phyloP scores from a whole-genome alignment of 2,888 invertebrate species.

The Eupithecia insigniata region DNA sequence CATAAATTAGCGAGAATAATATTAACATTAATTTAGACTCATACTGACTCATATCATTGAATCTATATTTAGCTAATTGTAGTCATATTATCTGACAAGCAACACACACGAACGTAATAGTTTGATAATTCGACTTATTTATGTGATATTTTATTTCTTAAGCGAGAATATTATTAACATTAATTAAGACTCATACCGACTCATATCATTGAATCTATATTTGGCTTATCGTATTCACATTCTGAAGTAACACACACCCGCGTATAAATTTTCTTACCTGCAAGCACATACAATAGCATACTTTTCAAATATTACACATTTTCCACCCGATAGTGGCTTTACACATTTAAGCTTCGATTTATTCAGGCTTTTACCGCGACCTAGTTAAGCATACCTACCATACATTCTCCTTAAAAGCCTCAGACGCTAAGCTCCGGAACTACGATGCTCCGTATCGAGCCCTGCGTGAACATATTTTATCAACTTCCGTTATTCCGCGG shows the following conservation, averaged over 20 bases:
- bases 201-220: background rate
- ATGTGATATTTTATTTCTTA: conserved; percentile 9
- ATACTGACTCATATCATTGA: background rate
- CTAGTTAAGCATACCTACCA: conserved; percentile 33
- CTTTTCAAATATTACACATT: conserved; percentile 11
- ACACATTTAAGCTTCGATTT: conserved; percentile 23
- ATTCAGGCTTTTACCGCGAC: conserved; percentile 28
- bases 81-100: background rate
- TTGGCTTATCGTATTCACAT: background rate
- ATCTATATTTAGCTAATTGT: background rate
- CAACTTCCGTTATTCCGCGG: conserved; percentile 67
- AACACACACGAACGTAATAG: background rate
- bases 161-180: background rate
- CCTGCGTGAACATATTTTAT: conserved; percentile 83
- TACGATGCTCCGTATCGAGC: conserved; percentile 64
- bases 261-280: background rate
- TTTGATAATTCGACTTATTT: background rate
- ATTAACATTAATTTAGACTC: background rate
- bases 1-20: background rate
- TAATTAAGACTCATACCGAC: background rate
- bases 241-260: background rate
- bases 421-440: conserved; percentile 58
- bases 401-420: conserved; percentile 43
- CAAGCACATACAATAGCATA: background rate
- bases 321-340: conserved; percentile 12